Conservation (phyloP, 1,140 invertebrate genomes). For the fruit fly (Drosophila melanogaster) region DNA sequence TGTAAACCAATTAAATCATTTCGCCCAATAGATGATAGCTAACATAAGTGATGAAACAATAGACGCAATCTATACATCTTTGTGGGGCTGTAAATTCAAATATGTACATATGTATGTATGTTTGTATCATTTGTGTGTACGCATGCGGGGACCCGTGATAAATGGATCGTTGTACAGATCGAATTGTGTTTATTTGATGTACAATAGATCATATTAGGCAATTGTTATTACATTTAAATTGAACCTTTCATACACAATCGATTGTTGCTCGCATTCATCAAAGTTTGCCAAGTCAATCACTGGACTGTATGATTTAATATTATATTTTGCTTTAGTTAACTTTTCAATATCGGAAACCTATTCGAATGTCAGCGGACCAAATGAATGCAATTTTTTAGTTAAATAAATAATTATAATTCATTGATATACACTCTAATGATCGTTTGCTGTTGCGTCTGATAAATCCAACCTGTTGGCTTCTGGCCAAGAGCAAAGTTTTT, state of each 20-base stretch:
- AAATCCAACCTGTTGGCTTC: conserved; percentile 35
- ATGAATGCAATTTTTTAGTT: too few species aligned
- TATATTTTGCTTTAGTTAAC: background rate
- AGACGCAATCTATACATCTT: conserved; percentile 32
- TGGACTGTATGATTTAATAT: background rate
- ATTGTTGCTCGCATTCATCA: conserved; percentile 12
- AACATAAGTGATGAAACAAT: conserved; percentile 47
- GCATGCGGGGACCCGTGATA: conserved; percentile 14
- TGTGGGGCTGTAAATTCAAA: conserved; percentile 12
- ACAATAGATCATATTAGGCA: conserved; percentile 42
- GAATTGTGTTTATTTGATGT: conserved; percentile 21
- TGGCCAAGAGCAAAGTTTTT: conserved; percentile 34
- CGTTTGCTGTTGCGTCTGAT: conserved; percentile 3
- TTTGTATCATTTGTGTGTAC: background rate
- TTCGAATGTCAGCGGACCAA: background rate
- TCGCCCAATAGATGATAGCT: conserved; percentile 44
- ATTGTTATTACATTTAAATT: conserved; percentile 46
- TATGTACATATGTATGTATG: background rate
- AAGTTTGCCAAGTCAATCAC: conserved; percentile 9
- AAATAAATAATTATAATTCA: too few species aligned
- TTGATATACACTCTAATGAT: background rate
- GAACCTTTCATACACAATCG: conserved; percentile 36
- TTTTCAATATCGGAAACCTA: background rate
- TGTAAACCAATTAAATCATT: conserved; percentile 12
- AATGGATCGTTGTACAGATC: conserved; percentile 28